Evolutionary conservation across 2,113 vertebrate species (phyloP), one percentile per base, ranked within the genome.

Genomic region (Philantomba maxwellii): DNA sequence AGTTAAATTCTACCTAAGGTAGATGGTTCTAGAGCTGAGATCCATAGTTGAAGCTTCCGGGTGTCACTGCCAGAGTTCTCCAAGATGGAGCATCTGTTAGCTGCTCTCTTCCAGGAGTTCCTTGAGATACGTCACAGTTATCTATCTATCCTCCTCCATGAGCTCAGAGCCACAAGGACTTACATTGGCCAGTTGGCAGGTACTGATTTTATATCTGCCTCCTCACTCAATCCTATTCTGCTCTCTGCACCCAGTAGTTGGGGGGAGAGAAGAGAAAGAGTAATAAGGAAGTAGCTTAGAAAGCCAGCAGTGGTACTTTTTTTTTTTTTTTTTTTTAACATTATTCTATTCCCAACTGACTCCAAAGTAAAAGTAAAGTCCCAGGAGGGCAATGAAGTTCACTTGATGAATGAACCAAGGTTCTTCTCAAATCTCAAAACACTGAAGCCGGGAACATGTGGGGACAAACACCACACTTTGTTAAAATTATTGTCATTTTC

Each of bases 331-430:
- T 43, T 43, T 73, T 43, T 70, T 6, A 70, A 43, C 5, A 23
- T 33, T 66, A 26, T 93, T 91, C 87, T 80, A 51, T 84, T 94
- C 13, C 16, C 57, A 6, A 58, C n/a, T 66, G n/a, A 89, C 39
- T 15, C 25, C 47, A 55, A 28, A 73, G 66, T 83, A 36, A 85
- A 95, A 57, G 82, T 28, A 33, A 92, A 87, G 21, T 84, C 14
- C 21, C 47, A 36, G 21, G 17, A 97, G 3, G 12, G 53, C 82
- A 87, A 87, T 36, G 13, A 58, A 83, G 26, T 85, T 45, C 49
- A 83, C 19, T 7, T 70, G 73, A 77, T 93, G 36, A 82, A 53
- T 7, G 5, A 81, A n/a, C 26, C 26, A 14, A 58, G 75, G 5
- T 66, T 84, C 1, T 58, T 89, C 81, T 64, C 30, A 87, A 92